Percentiles rank a stretch among this genome's conserved stretches.
Conservation (phyloP, 2,888 invertebrate species). For the Lycaena phlaeas region DNA sequence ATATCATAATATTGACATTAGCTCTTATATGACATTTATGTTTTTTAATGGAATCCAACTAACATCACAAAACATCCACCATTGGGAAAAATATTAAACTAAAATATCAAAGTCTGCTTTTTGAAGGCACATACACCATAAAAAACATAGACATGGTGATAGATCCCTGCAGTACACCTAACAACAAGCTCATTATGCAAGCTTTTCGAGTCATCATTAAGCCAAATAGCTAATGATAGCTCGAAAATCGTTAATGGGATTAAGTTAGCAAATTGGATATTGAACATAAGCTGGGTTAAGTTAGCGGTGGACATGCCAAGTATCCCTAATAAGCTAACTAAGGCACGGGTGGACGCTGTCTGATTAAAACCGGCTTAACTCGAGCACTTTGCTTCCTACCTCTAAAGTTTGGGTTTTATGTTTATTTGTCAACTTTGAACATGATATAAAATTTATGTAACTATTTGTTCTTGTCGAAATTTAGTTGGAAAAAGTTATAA, state of each 20-base stretch:
- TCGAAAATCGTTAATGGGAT: constrained; percentile 45
- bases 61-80: too few species aligned
- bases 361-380: constrained; percentile 62
- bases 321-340: constrained; percentile 63
- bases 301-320: constrained; percentile 55
- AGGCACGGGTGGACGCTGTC: constrained; percentile 36
- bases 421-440: constrained; percentile 9
- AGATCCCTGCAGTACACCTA: too few species aligned
- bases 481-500: background rate
- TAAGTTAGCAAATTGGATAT: constrained; percentile 60
- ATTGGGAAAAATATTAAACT: too few species aligned
- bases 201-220: too few species aligned
- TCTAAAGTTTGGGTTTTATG: constrained; percentile 6
- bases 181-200: too few species aligned
- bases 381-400: constrained; percentile 24
- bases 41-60: too few species aligned
- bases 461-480: background rate
- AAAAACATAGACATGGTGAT: too few species aligned
- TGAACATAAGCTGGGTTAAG: constrained; percentile 52
- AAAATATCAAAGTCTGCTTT: too few species aligned
- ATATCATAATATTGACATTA: too few species aligned
- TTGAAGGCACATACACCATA: too few species aligned
- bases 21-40: too few species aligned
- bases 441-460: constrained; percentile 4
- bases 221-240: constrained; percentile 12